Percentiles rank a stretch among this genome's conserved stretches.
Evolutionary conservation across 2,888 invertebrate genomes (phyloP).

Genomic region (Ophonus ardosiacus): DNA sequence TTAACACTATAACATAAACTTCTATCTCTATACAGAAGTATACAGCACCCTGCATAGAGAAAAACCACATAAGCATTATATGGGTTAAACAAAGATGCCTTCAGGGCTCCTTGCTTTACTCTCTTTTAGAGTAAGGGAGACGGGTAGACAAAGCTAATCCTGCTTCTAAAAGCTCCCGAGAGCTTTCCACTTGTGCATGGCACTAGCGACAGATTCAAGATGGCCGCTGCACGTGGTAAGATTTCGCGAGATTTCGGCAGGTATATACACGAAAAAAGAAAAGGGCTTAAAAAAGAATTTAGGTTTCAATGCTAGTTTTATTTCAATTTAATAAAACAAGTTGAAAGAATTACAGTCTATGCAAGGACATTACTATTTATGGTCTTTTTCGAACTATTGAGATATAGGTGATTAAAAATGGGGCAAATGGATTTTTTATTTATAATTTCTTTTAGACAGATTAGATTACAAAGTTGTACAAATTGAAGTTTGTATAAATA

Average conservation of each 20-base stretch:
- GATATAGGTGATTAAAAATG: too few species aligned
- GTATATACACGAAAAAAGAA: not conserved
- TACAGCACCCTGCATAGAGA: not conserved
- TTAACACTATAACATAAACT: not conserved
- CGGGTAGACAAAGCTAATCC: slow-evolving; percentile 55
- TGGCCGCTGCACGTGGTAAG: slow-evolving; percentile 56
- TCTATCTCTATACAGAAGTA: not conserved
- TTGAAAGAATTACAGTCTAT: too few species aligned
- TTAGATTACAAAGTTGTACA: too few species aligned
- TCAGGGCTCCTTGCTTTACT: not conserved
- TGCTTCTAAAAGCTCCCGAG: slow-evolving; percentile 59
- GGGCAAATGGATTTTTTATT: too few species aligned
- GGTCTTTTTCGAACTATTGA: too few species aligned
- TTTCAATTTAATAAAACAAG: too few species aligned
- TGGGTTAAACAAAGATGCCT: slow-evolving; percentile 3
- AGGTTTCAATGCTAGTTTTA: too few species aligned
- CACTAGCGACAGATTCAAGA: slow-evolving; percentile 40
- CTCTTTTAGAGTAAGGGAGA: not conserved
- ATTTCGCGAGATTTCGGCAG: slow-evolving; percentile 46
- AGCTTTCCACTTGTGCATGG: slow-evolving; percentile 49
- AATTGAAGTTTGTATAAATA: too few species aligned
- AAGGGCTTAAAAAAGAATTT: too few species aligned
- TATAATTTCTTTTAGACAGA: too few species aligned
- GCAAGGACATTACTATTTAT: too few species aligned
- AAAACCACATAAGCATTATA: slow-evolving; percentile 23